These are phyloP conservation scores for Scylla paramamosain DNA, from an alignment of 1,140 invertebrate species.

Conservation along the genomic window DNA sequence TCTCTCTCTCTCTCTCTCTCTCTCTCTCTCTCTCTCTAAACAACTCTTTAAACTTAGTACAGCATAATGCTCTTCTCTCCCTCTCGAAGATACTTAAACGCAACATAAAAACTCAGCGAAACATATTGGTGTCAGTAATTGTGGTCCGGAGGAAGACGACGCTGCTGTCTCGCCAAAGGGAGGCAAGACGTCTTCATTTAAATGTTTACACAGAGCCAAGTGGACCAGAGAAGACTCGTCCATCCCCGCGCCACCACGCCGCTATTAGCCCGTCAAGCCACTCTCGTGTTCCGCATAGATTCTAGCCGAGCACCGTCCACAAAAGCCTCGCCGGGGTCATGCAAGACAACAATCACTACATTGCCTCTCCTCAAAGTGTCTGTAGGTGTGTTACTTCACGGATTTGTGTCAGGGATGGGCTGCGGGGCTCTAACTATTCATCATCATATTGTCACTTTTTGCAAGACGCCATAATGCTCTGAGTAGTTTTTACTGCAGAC, in stretches of 20 bases:
- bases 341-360: neutral
- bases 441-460: neutral
- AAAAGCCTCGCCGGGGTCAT: neutral
- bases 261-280: neutral
- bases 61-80: neutral
- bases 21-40: conserved; percentile 46
- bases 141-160: neutral
- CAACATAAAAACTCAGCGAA: neutral
- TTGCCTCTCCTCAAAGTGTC: no score
- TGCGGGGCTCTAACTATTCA: no score
- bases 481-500: neutral
- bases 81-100: neutral
- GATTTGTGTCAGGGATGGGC: no score
- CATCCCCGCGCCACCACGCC: neutral
- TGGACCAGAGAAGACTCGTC: neutral
- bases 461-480: neutral
- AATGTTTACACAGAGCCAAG: conserved; percentile 13
- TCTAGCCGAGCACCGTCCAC: neutral
- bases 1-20: neutral
- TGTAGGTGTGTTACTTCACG: no score
- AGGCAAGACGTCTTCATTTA: conserved; percentile 14
- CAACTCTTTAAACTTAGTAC: neutral
- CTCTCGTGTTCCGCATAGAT: neutral
- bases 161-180: neutral
- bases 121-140: conserved; percentile 23